Percentiles rank a stretch among this genome's conserved stretches.
Conservation (phyloP, 1,140 invertebrate species). For the Medauroidea extradentata region DNA sequence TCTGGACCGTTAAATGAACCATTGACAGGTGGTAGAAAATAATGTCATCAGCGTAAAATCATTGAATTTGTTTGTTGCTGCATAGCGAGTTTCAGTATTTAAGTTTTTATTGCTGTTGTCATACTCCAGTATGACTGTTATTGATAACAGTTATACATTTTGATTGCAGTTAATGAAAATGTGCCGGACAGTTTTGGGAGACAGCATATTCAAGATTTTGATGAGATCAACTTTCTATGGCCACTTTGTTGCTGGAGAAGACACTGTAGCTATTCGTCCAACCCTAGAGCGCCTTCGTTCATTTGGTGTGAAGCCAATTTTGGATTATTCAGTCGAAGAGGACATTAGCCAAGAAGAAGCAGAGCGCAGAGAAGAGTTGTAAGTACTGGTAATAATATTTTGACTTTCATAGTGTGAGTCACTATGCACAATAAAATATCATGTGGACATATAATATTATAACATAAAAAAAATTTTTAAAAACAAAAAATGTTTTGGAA, state of each 20-base stretch:
- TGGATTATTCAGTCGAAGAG: constrained; percentile 98
- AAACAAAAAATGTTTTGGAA: no score
- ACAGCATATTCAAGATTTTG: constrained; percentile 74
- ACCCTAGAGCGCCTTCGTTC: constrained; percentile 75
- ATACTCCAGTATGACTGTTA: neutral
- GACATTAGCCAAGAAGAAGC: constrained; percentile 90
- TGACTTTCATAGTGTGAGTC: no score
- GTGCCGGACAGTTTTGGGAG: constrained; percentile 73
- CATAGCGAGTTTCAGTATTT: neutral
- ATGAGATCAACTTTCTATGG: constrained; percentile 98
- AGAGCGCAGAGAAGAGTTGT: constrained; percentile 69
- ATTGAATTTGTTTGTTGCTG: neutral
- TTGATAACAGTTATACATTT: constrained; percentile 34
- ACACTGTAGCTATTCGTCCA: constrained; percentile 81
- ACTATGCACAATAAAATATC: no score
- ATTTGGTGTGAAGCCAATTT: constrained; percentile 97
- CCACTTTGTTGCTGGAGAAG: constrained; percentile 96
- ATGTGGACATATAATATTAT: no score
- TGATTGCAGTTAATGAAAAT: constrained; percentile 82
- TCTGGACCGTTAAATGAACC: neutral
- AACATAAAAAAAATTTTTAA: no score
- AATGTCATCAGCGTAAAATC: neutral
- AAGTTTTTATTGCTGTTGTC: neutral
- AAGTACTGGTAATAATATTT: neutral
- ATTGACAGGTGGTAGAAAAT: neutral